Base-by-base conservation (phyloP, 2,888 invertebrate species). In the Argyresthia goedartella region DNA sequence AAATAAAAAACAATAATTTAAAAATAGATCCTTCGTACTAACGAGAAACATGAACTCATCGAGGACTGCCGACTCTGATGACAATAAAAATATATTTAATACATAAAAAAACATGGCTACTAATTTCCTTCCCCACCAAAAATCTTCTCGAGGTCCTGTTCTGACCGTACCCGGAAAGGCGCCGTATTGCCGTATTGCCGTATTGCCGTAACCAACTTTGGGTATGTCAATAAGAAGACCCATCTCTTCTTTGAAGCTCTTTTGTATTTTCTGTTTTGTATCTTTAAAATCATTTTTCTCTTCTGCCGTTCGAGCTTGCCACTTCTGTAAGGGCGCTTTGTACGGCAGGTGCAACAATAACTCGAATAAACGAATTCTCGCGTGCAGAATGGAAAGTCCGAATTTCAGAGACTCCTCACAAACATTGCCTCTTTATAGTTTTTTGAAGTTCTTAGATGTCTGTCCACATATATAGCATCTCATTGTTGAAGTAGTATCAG, bases 151-250 rank as follows among this genome's bases (percentile, higher is more conserved):
- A n/a, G n/a, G n/a, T n/a, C n/a, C n/a, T n/a, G n/a, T n/a, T n/a
- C n/a, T n/a, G n/a, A n/a, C n/a, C n/a, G n/a, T n/a, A n/a, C n/a
- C n/a, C 53, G 2, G 53, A 50, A 55, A 65, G 66, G 61, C 66
- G 66, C 53, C 63, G 52, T 53, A 63, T 55, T n/a, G 53, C 54
- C 1, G 59, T 60, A 50, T 61, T 65, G 9, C 60, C 63, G 60
- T 58, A 43, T 59, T 65, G 8, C 65, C 60, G 49, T 57, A 60
- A 3, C 60, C 57, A 14, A 53, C 47, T 52, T 65, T 64, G 7
- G 62, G 63, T 43, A 62, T 47, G 58, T 73, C 66, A 9, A 72
- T 63, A n/a, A 70, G 42, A 4, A 72, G 52, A 25, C 60, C 61
- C 2, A 60, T 61, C 55, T 59, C 55, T 14, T 53, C 45, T 15